Conservation (phyloP, 2,113 vertebrate genomes). For the Bambusicola thoracicus region DNA sequence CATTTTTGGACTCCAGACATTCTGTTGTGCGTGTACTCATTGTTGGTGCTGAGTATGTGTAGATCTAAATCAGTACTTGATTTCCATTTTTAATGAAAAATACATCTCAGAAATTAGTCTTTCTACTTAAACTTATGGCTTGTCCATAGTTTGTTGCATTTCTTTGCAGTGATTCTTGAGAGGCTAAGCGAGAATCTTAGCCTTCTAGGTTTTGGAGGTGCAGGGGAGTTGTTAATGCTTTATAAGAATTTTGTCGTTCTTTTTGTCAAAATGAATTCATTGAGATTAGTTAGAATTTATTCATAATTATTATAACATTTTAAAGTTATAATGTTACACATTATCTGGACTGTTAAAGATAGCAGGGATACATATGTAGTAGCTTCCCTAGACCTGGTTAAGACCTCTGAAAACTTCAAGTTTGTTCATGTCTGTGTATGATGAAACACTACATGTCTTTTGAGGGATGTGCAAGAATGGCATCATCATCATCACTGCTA, state of each 20-base stretch:
- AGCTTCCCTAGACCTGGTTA: slow-evolving; percentile 34
- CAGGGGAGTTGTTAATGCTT: not conserved
- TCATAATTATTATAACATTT: not conserved
- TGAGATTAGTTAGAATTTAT: not conserved
- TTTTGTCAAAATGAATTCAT: not conserved
- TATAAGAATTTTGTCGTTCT: not conserved
- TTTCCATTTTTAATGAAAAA: slow-evolving; percentile 10
- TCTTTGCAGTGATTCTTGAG: not conserved
- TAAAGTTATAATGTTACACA: not conserved
- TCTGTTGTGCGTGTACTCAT: not conserved
- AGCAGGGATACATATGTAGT: not conserved
- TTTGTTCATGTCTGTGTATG: slow-evolving; percentile 48
- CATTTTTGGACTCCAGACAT: not conserved
- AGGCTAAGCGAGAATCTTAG: not conserved
- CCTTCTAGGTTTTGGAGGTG: not conserved
- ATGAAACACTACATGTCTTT: slow-evolving; percentile 47
- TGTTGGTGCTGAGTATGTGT: not conserved
- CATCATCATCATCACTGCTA: not conserved
- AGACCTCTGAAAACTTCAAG: slow-evolving; percentile 41
- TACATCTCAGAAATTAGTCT: not conserved
- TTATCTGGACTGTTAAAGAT: slow-evolving; percentile 3
- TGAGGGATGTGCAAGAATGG: not conserved
- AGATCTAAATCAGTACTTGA: slow-evolving; percentile 20
- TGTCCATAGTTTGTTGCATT: not conserved
- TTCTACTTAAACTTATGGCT: not conserved